Evolutionary conservation across 2,888 invertebrate species (phyloP).

Genomic region (Nowickia ferox): DNA sequence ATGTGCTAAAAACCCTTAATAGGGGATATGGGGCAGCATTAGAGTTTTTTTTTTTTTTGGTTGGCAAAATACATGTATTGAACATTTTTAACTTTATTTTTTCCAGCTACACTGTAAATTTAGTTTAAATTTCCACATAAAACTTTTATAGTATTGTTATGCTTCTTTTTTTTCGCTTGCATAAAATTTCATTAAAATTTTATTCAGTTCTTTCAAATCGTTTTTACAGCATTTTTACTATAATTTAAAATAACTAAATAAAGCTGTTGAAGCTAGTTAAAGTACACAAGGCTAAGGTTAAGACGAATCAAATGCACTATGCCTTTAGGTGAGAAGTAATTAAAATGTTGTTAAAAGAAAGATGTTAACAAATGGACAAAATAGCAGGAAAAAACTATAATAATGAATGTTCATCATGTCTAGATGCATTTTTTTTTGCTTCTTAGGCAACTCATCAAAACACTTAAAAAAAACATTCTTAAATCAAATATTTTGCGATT

Average conservation of each 20-base stretch:
- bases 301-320: background rate
- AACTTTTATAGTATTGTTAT: background rate
- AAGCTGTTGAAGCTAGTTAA: background rate
- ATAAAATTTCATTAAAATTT: background rate
- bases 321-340: background rate
- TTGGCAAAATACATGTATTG: too few species aligned
- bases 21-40: background rate
- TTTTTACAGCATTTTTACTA: background rate
- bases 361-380: too few species aligned
- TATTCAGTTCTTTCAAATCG: background rate
- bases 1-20: background rate
- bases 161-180: background rate
- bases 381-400: too few species aligned
- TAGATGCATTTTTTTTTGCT: too few species aligned
- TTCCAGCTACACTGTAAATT: too few species aligned
- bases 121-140: background rate
- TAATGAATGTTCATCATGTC: too few species aligned
- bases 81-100: too few species aligned
- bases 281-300: background rate
- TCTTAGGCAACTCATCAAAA: too few species aligned
- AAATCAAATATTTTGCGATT: too few species aligned
- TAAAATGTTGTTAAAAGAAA: too few species aligned
- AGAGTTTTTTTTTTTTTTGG: background rate
- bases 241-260: conserved; percentile 14
- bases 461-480: too few species aligned